Evolutionary conservation across 2,888 invertebrate species (phyloP).

Genomic region (Campopleginae sp.): DNA sequence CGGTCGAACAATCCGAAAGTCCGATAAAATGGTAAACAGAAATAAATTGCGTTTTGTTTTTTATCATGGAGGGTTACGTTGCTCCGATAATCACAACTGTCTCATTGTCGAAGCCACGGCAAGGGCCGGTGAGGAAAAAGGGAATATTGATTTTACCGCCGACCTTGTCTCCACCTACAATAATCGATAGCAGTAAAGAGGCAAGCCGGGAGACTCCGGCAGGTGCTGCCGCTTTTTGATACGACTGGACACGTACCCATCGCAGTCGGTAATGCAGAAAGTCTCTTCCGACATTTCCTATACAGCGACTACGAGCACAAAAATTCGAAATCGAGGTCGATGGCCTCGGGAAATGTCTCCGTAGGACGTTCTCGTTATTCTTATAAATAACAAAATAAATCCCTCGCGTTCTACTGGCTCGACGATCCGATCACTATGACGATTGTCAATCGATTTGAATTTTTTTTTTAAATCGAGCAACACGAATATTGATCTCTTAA

Average conservation of each 20-base stretch:
- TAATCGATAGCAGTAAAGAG: conserved; percentile 78
- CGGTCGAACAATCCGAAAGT: not conserved
- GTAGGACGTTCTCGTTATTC: not conserved
- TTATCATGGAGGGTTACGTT: conserved; percentile 44
- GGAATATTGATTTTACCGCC: conserved; percentile 82
- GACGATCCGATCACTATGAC: not conserved
- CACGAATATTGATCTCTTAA: not conserved
- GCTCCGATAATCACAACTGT: conserved; percentile 47
- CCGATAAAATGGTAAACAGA: not conserved
- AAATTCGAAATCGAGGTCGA: not conserved
- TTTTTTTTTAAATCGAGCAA: no score
- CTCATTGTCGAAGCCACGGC: conserved; percentile 62
- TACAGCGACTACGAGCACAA: not conserved
- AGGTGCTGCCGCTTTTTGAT: conserved; percentile 75
- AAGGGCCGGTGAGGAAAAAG: conserved; percentile 70
- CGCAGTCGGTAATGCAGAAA: conserved; percentile 49
- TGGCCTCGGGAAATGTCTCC: not conserved
- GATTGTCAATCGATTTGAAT: not conserved
- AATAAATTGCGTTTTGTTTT: conserved; percentile 3
- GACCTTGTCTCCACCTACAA: conserved; percentile 82
- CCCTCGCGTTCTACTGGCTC: not conserved
- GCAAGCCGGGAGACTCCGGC: conserved; percentile 30
- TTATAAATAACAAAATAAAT: not conserved
- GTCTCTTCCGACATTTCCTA: not conserved
- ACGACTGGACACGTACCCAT: not conserved